Base-by-base conservation (phyloP, 2,888 invertebrate genomes). In the Reticulitermes lucifugus region DNA sequence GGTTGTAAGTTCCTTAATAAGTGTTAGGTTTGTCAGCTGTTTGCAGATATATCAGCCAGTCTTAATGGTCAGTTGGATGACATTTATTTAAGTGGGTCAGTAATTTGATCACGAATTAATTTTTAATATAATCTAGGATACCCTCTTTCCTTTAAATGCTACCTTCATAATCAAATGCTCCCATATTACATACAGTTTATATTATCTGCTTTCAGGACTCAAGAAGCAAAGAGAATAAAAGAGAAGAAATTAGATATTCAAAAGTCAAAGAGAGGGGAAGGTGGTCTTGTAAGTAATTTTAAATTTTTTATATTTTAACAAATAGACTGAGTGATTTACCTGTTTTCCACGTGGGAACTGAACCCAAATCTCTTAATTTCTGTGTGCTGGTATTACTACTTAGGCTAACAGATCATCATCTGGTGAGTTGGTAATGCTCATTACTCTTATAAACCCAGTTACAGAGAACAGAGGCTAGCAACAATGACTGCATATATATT, bases 141-240 rank as follows among this genome's bases (percentile, higher is more conserved):
- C 1, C 18, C 3, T 73, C 29, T 71, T 59, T 22, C 55, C 83
- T 21, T 55, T 55, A 55, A 55, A 55, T 18, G 55, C 18, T 18
- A 5, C 18, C 18, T 18, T 2, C 55, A 5, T 55, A 18, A 55
- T 55, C 18, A 55, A 55, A 1, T 55, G 18, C 55, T 55, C 4
- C 55, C 55, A 18, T 14, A 14, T 55, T 55, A 18, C 55, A 7
- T 83, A 51, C 75, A 70, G 22, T 82, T 29, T 75, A 43, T 14
- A 85, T 82, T 79, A 70, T 84, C 88, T 86, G 87, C 77, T 92
- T 91, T 65, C 89, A 94, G 94, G 88, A 91, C 94, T 89, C 93
- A 94, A 91, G 93, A 94, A 91, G 91, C 93, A 46, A 93, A 94
- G 89, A 93, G 92, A 89, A 92, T 92, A 88, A 92, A 94, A 89